Evolutionary conservation across 2,888 invertebrate genomes (phyloP), one percentile per base, ranked within the genome.

Genomic region (Cotesia congregata): DNA sequence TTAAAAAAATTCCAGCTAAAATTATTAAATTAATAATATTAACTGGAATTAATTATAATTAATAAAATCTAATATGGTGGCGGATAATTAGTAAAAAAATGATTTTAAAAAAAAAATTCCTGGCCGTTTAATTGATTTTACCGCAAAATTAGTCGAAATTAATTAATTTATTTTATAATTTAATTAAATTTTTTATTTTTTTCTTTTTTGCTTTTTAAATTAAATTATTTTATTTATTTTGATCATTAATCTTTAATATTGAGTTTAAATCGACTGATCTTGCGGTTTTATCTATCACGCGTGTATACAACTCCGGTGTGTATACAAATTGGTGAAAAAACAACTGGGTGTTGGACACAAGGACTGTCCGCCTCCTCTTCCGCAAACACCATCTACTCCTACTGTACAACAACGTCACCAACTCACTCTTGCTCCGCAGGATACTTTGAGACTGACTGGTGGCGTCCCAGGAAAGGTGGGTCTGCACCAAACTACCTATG

Each of bases 381-480:
- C 93, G 95, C 95, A 86, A 86, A 89, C 88, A 88, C 89, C 85
- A 89, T 89, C 88, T 86, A 85, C 88, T 88, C 88, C 84, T 89
- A 86, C 87, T 89, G 87, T 88, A 88, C 88, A 84, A 88, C 89
- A 88, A 85, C 89, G 87, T 87, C 88, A 89, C 88, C 89, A 89
- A 88, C 89, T 89, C 88, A 89, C 88, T 89, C 87, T 89, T 89
- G 89, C 89, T 95, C 96, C 95, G 95, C 95, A 97, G 96, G 96
- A 94, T 97, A 96, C 94, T 96, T 96, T 95, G 97, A 97, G 95
- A 89, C 88, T 86, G 96, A 97, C 93, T 97, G 97, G 97, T 97
- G 96, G 96, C 95, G 96, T 93, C 97, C 97, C 90, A 94, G 97
- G 90, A 97, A 97, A 97, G 97, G 97, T 97, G 94, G 93, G 92